These are phyloP conservation scores for Leptosomus discolor DNA, from an alignment of 2,113 vertebrate genomes.

Conservation along the genomic window DNA sequence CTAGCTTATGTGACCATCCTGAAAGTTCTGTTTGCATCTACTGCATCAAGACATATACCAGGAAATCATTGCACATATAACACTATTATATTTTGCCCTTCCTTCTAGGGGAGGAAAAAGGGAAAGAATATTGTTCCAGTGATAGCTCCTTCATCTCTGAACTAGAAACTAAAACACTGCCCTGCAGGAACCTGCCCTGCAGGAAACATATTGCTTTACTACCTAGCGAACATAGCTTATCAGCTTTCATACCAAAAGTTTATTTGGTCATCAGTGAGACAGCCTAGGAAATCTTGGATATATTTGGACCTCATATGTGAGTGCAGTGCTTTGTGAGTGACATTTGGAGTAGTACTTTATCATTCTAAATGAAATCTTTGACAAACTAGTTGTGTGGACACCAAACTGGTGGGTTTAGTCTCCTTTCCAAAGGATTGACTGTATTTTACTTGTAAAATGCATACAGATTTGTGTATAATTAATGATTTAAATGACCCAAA, in stretches of 20 bases:
- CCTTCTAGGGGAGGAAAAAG: background rate
- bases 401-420: accelerated
- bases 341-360: background rate
- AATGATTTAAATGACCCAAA: background rate
- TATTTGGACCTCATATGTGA: background rate
- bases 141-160: background rate
- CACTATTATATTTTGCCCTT: background rate
- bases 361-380: background rate
- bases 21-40: background rate
- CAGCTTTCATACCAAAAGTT: background rate
- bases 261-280: background rate
- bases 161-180: background rate
- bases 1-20: background rate
- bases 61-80: background rate
- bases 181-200: background rate
- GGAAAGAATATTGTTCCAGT: background rate
- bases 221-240: background rate
- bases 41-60: background rate
- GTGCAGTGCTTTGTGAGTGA: background rate
- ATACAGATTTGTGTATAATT: background rate
- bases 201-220: background rate
- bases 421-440: background rate
- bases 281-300: background rate
- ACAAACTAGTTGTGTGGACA: background rate
- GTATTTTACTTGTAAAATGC: background rate